Evolutionary conservation across 2,888 invertebrate species (phyloP), one percentile per base, ranked within the genome.

Genomic region (Callyntrura guangdongensis): DNA sequence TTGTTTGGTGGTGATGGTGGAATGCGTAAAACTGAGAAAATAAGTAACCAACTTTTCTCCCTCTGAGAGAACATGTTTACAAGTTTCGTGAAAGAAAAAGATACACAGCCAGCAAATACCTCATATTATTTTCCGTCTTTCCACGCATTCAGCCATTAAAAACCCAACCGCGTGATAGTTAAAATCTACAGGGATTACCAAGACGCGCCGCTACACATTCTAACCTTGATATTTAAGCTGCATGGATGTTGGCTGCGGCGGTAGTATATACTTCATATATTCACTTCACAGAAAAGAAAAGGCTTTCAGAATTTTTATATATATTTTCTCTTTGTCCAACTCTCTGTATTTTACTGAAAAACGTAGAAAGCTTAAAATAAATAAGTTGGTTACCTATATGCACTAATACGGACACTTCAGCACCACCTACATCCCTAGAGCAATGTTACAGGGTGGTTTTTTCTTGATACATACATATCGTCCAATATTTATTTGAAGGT

Each of bases 141-240:
- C 53, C n/a, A 87, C 67, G 81, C 87, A 87, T 25, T 87, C 81
- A 53, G 53, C 87, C 81, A 87, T 87, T 87, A 87, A 87, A 79
- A 81, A 81, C 81, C 69, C 22, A 69, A 56, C 87, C 81, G 87
- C 87, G 67, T 87, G 86, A 81, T 79, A 67, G 81, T 87, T 87
- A 53, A 87, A 87, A 81, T 79, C 87, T 81, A 45, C 56, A 36
- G 87, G 87, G 87, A 87, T 87, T 87, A 81, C 69, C 17, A 25
- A 79, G 36, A 36, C 59, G 27, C 59, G 81, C 17, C 17, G 36
- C 74, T 74, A 86, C 22, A 64, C 53, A 86, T 79, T 25, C 81
- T 87, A 87, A 81, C 81, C 87, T 87, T 81, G 87, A 87, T 81
- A 81, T 67, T 79, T 79, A 56, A 74, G 74, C 45, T 36, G 45